Conservation (phyloP, 37 sponge, comb jelly and placozoan species). For the Dysidea cf. avara region DNA sequence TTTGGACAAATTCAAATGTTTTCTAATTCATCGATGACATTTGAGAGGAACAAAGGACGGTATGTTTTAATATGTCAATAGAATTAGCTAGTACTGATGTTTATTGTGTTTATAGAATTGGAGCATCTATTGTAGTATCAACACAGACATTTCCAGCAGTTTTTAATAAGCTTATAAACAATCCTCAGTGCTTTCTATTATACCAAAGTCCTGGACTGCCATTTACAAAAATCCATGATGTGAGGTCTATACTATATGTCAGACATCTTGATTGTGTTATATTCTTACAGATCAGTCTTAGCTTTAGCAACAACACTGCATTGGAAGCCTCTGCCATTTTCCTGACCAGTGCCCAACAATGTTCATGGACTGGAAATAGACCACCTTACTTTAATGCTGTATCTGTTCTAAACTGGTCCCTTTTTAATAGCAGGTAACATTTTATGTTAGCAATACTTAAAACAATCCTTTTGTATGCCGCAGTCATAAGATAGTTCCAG, state of each 20-base stretch:
- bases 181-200: constrained; percentile 38
- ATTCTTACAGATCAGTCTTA: constrained; percentile 14
- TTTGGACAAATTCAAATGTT: constrained; percentile 31
- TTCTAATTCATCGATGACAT: not conserved
- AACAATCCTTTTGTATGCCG: too few relatives aligned
- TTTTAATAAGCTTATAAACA: constrained; percentile 21
- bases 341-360: constrained; percentile 4
- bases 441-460: too few relatives aligned
- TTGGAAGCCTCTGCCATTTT: constrained; percentile 24
- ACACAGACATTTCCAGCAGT: not conserved
- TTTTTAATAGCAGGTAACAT: too few relatives aligned
- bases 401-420: constrained; percentile 22
- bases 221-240: too few relatives aligned
- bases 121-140: constrained; percentile 40
- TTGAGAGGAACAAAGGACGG: constrained; percentile 45
- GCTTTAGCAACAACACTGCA: constrained; percentile 39
- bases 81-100: too few relatives aligned
- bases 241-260: not conserved
- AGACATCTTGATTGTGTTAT: too few relatives aligned
- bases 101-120: constrained; percentile 21
- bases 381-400: constrained; percentile 20
- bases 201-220: not conserved
- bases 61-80: not conserved
- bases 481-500: too few relatives aligned
- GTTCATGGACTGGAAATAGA: constrained; percentile 16